Evolutionary conservation across 1,140 invertebrate genomes (phyloP).

Genomic region (Sipha flava): DNA sequence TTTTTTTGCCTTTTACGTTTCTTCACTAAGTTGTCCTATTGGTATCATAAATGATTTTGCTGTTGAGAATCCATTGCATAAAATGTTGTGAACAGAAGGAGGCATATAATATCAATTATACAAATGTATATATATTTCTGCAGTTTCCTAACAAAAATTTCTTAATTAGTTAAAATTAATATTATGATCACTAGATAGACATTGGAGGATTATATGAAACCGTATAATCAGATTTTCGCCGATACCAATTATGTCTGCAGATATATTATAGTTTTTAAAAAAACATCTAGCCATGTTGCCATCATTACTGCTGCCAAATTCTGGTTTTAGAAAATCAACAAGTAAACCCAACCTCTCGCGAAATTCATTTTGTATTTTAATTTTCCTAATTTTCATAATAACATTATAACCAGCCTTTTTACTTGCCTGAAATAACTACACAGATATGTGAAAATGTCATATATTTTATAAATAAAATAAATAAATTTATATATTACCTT

Average conservation of each 20-base stretch:
- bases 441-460: too few species aligned
- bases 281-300: neutral
- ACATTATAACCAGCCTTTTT: too few species aligned
- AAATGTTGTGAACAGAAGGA: constrained; percentile 38
- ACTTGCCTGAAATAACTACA: too few species aligned
- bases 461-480: too few species aligned
- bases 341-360: too few species aligned
- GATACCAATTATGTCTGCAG: constrained; percentile 41
- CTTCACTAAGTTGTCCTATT: neutral
- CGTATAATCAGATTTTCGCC: constrained; percentile 41
- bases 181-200: constrained; percentile 39
- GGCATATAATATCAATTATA: constrained; percentile 39
- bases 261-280: constrained; percentile 36
- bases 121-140: constrained; percentile 34
- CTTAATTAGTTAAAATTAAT: constrained; percentile 36
- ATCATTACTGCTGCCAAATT: too few species aligned
- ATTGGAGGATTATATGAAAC: constrained; percentile 40
- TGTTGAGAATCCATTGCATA: constrained; percentile 40
- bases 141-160: constrained; percentile 36
- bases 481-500: too few species aligned
- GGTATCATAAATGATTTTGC: constrained; percentile 13
- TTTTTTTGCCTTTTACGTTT: neutral
- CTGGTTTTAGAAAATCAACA: too few species aligned
- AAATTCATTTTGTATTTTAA: too few species aligned
- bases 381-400: too few species aligned